Evolutionary conservation across 2,113 vertebrate species (phyloP), one percentile per base, ranked within the genome.

Genomic region (Burhinus oedicnemus): DNA sequence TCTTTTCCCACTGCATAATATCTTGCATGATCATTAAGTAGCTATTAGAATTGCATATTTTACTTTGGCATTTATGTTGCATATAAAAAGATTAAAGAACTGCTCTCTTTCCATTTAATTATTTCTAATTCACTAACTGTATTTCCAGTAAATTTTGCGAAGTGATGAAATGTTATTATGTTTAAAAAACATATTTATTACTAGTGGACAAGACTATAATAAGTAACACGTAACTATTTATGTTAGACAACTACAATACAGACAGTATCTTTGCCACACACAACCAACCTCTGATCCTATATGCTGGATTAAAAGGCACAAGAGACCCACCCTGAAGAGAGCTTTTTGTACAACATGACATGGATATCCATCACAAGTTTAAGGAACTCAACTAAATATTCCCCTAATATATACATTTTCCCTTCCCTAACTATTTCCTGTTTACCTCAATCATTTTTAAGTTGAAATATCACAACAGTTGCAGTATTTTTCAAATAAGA

Each of bases 1-100:
- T 78, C 64, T 82, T 60, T 96, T 62, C 68, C 68, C n/a, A 19
- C 51, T 72, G 15, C 30, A 75, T 49, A 62, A 25, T 40, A 44
- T 54, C 60, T 58, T 57, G 11, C 47, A 40, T 14, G 64, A 55
- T 57, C 22, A 79, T 69, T 94, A 92, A 84, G 83, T 30, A 93
- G 65, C 57, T 82, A 93, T 81, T 92, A 95, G 60, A 38, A 64
- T 34, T 78, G 64, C 72, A 51, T 64, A 81, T 71, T 96, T 88
- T 89, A 83, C 42, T 38, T 45, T 47, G 38, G 34, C 86, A 61
- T 87, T 97, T 95, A 81, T 34, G 38, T 12, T 83, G 55, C 44
- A 34, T 69, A 79, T 64, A 69, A 93, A 95, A 93, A 64, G 83
- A 95, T 78, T 81, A 79, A 89, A 87, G 71, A 76, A n/a, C 69